phyloP scores from a whole-genome alignment of 2,888 invertebrate species.

The Drosophila infuscata region DNA sequence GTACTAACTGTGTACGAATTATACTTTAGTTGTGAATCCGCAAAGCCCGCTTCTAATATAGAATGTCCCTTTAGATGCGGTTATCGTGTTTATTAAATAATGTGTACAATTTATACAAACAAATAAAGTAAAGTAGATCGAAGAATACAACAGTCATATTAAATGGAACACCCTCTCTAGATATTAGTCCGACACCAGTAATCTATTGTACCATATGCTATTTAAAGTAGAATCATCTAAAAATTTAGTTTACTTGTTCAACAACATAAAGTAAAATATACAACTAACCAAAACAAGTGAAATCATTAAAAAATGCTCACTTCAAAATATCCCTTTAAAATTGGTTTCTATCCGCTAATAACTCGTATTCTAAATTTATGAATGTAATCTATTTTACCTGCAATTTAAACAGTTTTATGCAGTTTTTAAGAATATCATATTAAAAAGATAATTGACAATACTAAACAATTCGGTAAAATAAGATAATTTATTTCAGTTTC shows the following conservation, averaged over 20 bases:
- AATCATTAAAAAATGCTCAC: neutral
- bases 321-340: neutral
- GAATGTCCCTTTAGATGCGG: neutral
- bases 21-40: constrained; percentile 24
- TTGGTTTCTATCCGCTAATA: neutral
- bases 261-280: neutral
- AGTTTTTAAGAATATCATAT: neutral
- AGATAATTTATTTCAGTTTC: neutral
- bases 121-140: neutral
- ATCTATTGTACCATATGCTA: neutral
- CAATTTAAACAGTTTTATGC: neutral
- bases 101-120: neutral
- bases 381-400: neutral
- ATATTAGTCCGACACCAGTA: neutral
- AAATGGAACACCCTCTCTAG: neutral
- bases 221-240: neutral
- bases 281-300: neutral
- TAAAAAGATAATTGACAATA: neutral
- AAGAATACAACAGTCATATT: neutral
- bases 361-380: neutral
- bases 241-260: neutral
- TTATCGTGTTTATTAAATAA: neutral
- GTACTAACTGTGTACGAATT: constrained; percentile 42
- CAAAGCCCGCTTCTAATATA: neutral
- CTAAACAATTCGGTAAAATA: neutral